A percentile compares a stretch with the other conserved stretches of the same genome.
Evolutionary conservation across 2,797 vertebrate genomes (phyloP).

Genomic region (Lutjanus argentimaculatus): DNA sequence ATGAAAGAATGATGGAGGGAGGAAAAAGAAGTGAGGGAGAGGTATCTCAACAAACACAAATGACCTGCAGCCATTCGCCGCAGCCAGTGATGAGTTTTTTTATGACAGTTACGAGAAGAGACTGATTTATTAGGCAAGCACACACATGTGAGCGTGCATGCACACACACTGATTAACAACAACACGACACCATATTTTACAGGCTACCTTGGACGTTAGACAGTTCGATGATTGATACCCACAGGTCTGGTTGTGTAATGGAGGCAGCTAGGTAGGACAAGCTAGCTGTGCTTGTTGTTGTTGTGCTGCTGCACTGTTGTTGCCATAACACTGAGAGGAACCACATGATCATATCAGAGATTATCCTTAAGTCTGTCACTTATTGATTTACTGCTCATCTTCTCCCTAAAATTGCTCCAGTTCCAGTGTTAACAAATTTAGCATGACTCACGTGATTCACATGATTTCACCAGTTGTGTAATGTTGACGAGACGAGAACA

Average conservation of each 20-base stretch:
- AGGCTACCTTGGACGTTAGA: conserved; percentile 42
- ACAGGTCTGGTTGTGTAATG: conserved; percentile 38
- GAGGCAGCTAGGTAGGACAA: background rate
- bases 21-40: conserved; percentile 15
- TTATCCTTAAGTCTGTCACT: conserved; percentile 25
- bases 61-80: conserved; percentile 56
- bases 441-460: conserved; percentile 3
- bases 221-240: conserved; percentile 53
- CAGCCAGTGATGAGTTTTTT: conserved; percentile 57
- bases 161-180: conserved; percentile 28
- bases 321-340: conserved; percentile 41
- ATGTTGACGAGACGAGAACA: conserved; percentile 3
- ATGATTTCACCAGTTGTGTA: conserved; percentile 9
- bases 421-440: conserved; percentile 16
- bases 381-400: conserved; percentile 23
- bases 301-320: conserved; percentile 17
- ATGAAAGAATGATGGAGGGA: conserved; percentile 45
- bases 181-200: conserved; percentile 44
- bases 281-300: conserved; percentile 28
- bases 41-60: conserved; percentile 35
- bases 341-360: conserved; percentile 18
- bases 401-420: background rate
- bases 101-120: conserved; percentile 59
- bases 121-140: conserved; percentile 59
- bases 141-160: background rate